Evolutionary conservation across 2,888 invertebrate species (phyloP), one percentile per base, ranked within the genome.

Genomic region (Drosophila diplacantha): DNA sequence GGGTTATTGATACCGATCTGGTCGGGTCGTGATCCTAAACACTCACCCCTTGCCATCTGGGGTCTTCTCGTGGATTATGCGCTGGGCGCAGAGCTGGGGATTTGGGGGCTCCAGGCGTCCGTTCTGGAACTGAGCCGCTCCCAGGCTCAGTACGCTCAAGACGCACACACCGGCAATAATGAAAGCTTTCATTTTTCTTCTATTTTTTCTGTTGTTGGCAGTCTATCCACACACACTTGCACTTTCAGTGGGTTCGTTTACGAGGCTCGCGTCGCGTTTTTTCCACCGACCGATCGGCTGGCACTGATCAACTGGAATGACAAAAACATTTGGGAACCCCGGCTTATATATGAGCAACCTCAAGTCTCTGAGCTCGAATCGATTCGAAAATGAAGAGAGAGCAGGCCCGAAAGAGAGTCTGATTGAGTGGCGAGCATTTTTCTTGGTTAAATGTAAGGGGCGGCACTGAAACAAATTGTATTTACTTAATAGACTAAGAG

Each of bases 71-170:
- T 93, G 93, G 65, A 93, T 91, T 67, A 90, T 89, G 73, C 95
- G 91, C 87, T 94, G 93, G 16, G 94, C 93, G 83, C 95, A 95
- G 43, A 92, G 90, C 22, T 91, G 90, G 16, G 95, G 94, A 63
- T 93, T 91, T 5, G 95, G 95, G 12, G 94, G 92, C 86, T 95
- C 95, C 79, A 95, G 88, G 73, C 95, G 91, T 31, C 94, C 94
- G 83, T 93, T 93, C 54, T 92, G 92, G 87, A 94, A 94, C 87
- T 95, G 94, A 54, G 92, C 93, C 61, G 74, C 52, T 59, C 84
- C 68, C 65, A 86, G 81, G 75, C 87, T 84, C 68, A 87, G 67
- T 56, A 88, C 78, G 65, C 89, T 85, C 54, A 87, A 84, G 71
- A 88, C 80, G 77, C 86, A 86, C 54, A 89, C 88, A 72, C 90